Percentiles rank a stretch among this genome's conserved stretches.
These are phyloP conservation scores for Porites lobata DNA, from an alignment of 92 coral and sea anemone species.

Conservation along the genomic window DNA sequence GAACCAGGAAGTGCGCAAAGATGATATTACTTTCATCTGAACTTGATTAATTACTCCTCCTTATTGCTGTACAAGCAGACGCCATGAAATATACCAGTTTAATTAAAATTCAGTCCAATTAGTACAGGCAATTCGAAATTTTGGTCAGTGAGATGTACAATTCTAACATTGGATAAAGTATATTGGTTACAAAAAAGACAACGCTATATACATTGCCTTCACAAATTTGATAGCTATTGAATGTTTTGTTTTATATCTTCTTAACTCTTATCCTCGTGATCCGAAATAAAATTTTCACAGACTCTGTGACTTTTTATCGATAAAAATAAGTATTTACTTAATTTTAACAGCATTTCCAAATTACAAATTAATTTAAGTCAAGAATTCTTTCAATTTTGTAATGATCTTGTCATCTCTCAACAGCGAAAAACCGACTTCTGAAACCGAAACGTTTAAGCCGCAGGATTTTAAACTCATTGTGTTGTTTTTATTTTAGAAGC, in stretches of 20 bases:
- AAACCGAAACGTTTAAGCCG: not conserved
- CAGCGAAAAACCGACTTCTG: too few species aligned
- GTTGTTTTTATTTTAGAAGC: too few species aligned
- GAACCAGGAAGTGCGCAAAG: not conserved
- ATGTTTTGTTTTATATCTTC: too few species aligned
- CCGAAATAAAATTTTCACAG: not conserved
- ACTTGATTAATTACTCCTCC: slow-evolving; percentile 1
- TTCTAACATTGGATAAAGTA: not conserved
- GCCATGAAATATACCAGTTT: not conserved
- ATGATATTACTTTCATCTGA: slow-evolving; percentile 5
- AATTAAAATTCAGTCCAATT: not conserved
- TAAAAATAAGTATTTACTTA: not conserved
- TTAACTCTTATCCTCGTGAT: too few species aligned
- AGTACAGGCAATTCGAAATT: not conserved
- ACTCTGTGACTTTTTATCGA: not conserved
- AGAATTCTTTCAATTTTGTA: not conserved
- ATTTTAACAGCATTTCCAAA: not conserved
- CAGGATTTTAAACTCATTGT: not conserved
- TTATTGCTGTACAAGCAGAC: not conserved
- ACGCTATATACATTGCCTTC: too few species aligned
- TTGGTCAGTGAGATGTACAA: not conserved
- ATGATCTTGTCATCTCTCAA: not conserved
- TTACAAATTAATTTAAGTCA: not conserved
- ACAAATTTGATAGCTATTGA: too few species aligned
- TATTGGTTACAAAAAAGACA: too few species aligned